Evolutionary conservation across 2,113 vertebrate species (phyloP), one percentile per base, ranked within the genome.

Genomic region (Zapornia atra): DNA sequence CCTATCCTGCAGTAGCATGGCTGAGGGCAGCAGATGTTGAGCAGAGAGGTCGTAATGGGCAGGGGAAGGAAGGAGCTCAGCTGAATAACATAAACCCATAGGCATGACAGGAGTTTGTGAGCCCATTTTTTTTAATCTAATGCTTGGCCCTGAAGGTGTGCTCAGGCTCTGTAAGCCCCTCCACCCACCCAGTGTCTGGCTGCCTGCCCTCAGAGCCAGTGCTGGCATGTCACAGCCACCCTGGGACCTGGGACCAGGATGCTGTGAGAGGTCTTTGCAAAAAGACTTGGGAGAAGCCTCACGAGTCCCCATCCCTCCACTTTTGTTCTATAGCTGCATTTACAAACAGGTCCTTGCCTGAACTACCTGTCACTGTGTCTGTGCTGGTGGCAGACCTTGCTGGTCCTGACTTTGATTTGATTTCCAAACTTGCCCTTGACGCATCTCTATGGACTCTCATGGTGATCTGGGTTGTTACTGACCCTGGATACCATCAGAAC

Each of bases 361-460:
- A 81, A 40, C 18, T 40, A 16, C 66, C 20, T 40, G 28, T 33
- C 1, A 0, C 4, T 38, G 18, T 46, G 19, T 34, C 50, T 61
- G 19, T 76, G 28, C 6, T 38, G 15, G 21, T 18, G 4, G 0
- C 13, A 12, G 3, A 36, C 14, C 12, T 84, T 2, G 0, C 15
- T 68, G 31, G 63, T 29, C 33, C 61, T 82, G 36, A 50, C 28
- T 42, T 36, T 56, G 15, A 51, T 18, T 75, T 22, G 20, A 51
- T 57, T 56, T 88, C 71, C 54, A 72, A 51, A 3, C 11, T 69
- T 56, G 12, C 26, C 2, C 6, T 9, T 80, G 3, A 5, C 19
- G 8, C 19, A 42, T 34, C 12, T 28, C 36, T 66, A 11, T 17
- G 42, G 34, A 76, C 29, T 3, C 10, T 7, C 25, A 21, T 12